Conservation (phyloP, 1,140 invertebrate species). For the Pogonus chalceus region DNA sequence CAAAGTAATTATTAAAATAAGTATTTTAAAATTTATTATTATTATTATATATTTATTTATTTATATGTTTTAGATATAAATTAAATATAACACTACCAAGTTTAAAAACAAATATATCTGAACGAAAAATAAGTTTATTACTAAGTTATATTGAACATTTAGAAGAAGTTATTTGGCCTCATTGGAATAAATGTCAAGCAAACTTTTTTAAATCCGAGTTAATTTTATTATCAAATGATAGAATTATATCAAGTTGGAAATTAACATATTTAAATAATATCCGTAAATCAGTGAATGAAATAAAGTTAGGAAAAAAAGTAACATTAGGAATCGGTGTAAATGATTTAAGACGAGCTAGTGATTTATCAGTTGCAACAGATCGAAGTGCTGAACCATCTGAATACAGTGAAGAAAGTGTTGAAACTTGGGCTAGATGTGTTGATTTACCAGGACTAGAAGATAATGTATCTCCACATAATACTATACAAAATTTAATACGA, state of each 20-base stretch:
- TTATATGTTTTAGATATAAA: constrained; percentile 53
- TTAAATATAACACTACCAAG: constrained; percentile 61
- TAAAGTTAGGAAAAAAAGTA: background rate
- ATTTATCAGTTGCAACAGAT: background rate
- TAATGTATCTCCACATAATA: constrained; percentile 68
- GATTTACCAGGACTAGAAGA: constrained; percentile 77
- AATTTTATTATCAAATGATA: constrained; percentile 3
- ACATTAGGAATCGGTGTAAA: background rate
- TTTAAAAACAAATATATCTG: constrained; percentile 68
- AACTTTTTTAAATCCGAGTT: constrained; percentile 14
- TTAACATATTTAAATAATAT: constrained; percentile 11
- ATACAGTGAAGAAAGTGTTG: constrained; percentile 63
- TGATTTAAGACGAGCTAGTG: background rate
- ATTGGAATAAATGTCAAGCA: constrained; percentile 15
- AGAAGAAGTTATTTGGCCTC: constrained; percentile 7
- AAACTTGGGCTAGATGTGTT: constrained; percentile 61
- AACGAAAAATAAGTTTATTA: constrained; percentile 55
- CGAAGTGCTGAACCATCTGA: constrained; percentile 43
- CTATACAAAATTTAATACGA: constrained; percentile 57
- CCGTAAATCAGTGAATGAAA: background rate
- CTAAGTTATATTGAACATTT: constrained; percentile 60
- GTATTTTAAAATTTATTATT: background rate
- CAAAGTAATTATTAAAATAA: constrained; percentile 22
- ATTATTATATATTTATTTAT: constrained; percentile 9
- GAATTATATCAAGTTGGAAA: constrained; percentile 6